Base-by-base conservation (phyloP, 1,140 invertebrate genomes). In the Penaeus indicus region DNA sequence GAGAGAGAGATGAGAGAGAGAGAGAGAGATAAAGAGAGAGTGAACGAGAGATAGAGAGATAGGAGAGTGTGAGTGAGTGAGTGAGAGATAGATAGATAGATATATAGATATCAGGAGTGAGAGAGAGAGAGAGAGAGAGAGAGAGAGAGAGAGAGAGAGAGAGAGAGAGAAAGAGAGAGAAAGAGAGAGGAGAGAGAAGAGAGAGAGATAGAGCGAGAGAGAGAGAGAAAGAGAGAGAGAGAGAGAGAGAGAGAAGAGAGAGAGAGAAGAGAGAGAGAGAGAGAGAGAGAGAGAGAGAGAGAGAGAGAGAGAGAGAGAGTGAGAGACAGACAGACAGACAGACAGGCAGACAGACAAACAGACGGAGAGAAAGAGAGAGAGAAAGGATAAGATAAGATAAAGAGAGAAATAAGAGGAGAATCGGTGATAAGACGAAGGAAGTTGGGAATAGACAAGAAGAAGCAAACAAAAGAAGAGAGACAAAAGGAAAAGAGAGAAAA, bases 191-290 rank as follows among this genome's bases (percentile, higher is more conserved):
- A 82, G 27, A 5, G 10, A n/a, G 13, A 61, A 82, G 19, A 18
- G 54, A 19, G 32, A n/a, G 3, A 54, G 19, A n/a, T 25, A 54
- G 42, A 32, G 27, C 32, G 10, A 38, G 27, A 80, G 32, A 8
- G 78, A 8, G 22, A 8, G 54, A 82, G 80, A n/a, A 32, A 54
- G 80, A 82, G 54, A 82, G 32, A 80, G 80, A 47, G 42, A 82
- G 32, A 54, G 54, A 54, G 80, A 82, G 54, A 60, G 78, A 79
- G 54, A n/a, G 80, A 82, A 61, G 60, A 61, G 63, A 61, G n/a
- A 22, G 54, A 42, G 22, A 22, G 22, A 42, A 32, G 25, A 32
- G 42, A 79, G 42, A 82, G 54, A 54, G 54, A 82, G 54, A 62
- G 54, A 82, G 54, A 47, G 54, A 62, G 54, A 60, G 54, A 82